Conservation (phyloP, 2,113 vertebrate genomes). For the Pogona vitticeps region DNA sequence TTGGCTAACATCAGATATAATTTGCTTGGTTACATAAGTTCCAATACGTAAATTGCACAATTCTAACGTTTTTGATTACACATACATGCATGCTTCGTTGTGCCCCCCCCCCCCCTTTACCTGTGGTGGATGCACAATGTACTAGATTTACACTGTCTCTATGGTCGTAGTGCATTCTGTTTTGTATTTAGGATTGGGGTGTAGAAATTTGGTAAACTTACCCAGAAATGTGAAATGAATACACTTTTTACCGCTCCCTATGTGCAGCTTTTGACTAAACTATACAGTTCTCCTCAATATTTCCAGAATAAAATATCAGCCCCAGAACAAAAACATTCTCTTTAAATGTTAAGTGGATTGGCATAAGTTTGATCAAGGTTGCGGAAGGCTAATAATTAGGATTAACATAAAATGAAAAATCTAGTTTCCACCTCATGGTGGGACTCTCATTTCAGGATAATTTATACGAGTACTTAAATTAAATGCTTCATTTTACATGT, state of each 20-base stretch:
- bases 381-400: slow-evolving; percentile 22
- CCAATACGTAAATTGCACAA: too few species aligned
- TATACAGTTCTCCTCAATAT: slow-evolving; percentile 16
- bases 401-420: slow-evolving; percentile 45
- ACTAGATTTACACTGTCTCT: too few species aligned
- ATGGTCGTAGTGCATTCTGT: too few species aligned
- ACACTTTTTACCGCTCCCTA: neutral
- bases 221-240: neutral
- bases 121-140: too few species aligned
- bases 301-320: slow-evolving; percentile 38
- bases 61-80: too few species aligned
- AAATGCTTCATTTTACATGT: slow-evolving; percentile 42
- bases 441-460: slow-evolving; percentile 36
- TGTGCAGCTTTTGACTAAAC: neutral
- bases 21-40: too few species aligned
- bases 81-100: too few species aligned
- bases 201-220: too few species aligned
- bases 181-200: too few species aligned
- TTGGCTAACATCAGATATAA: too few species aligned
- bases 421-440: slow-evolving; percentile 44
- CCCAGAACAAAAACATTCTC: slow-evolving; percentile 3
- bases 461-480: slow-evolving; percentile 52
- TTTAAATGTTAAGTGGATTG: slow-evolving; percentile 38
- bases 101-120: too few species aligned
- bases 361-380: slow-evolving; percentile 40